Percentiles rank a stretch among this genome's conserved stretches.
Evolutionary conservation across 2,113 vertebrate species (phyloP).

Genomic region (Sylvietta virens): DNA sequence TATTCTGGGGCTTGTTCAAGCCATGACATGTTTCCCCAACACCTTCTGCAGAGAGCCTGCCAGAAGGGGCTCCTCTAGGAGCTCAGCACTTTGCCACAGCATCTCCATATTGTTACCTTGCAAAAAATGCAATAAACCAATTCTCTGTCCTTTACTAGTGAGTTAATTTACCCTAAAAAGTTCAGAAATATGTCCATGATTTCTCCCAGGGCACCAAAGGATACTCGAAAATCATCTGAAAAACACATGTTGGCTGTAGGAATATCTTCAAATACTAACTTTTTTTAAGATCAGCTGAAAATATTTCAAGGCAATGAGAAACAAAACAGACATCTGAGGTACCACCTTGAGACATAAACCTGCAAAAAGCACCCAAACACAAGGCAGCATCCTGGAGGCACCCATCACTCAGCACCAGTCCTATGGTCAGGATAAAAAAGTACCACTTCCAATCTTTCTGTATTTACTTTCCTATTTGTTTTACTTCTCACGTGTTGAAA

Average conservation of each 20-base stretch:
- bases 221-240: background rate
- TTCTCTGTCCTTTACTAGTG: background rate
- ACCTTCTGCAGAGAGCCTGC: background rate
- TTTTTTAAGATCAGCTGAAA: background rate
- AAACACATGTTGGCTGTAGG: background rate
- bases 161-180: background rate
- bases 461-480: background rate
- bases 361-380: background rate
- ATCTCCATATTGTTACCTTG: background rate
- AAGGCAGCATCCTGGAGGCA: background rate
- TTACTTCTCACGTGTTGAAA: background rate
- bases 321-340: background rate
- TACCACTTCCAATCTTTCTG: background rate
- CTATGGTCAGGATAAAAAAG: accelerated
- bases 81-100: background rate
- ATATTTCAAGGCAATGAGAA: background rate
- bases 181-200: accelerated
- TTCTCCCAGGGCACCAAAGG: background rate
- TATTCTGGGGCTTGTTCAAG: background rate
- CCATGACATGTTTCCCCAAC: too few species aligned
- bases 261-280: background rate
- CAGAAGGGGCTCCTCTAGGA: background rate
- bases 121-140: background rate
- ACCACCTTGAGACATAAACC: background rate
- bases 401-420: background rate